Percentiles rank a stretch among this genome's conserved stretches.
Evolutionary conservation across 2,797 vertebrate species (phyloP).

Genomic region (Protosalanx chinensis): DNA sequence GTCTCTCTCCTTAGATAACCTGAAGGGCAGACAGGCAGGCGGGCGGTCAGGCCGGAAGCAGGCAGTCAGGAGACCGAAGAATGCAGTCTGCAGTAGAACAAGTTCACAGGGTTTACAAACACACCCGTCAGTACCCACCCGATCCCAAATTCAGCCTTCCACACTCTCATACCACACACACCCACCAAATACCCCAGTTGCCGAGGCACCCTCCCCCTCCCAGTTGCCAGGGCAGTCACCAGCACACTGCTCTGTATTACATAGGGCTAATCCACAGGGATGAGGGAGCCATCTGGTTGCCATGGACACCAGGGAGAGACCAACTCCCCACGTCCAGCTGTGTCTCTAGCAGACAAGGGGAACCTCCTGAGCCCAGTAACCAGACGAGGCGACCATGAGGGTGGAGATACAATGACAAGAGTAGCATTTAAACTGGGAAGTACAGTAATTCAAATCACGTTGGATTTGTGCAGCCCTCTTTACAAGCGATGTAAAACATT

Average conservation of each 20-base stretch:
- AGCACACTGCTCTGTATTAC: constrained; percentile 13
- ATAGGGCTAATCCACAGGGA: constrained; percentile 21
- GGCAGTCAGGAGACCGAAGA: not conserved
- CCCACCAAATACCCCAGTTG: not conserved
- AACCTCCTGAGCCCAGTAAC: no score
- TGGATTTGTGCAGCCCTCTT: no score
- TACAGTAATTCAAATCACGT: no score
- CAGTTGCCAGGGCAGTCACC: constrained; percentile 14
- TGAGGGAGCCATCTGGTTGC: not conserved
- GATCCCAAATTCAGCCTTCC: not conserved
- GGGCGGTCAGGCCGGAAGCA: no score
- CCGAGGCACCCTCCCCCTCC: not conserved
- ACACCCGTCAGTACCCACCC: not conserved
- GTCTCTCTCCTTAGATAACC: constrained; percentile 20
- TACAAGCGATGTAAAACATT: no score
- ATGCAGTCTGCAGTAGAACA: not conserved
- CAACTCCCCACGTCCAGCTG: constrained; percentile 16
- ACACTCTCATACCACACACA: not conserved
- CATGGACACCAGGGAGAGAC: constrained; percentile 7
- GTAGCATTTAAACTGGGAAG: no score
- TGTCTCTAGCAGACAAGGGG: not conserved
- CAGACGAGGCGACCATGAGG: not conserved
- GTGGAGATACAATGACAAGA: not conserved
- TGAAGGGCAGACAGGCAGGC: constrained; percentile 1
- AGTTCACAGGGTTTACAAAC: not conserved